Conservation (phyloP, 2,888 invertebrate genomes). For the Agriotes lineatus region DNA sequence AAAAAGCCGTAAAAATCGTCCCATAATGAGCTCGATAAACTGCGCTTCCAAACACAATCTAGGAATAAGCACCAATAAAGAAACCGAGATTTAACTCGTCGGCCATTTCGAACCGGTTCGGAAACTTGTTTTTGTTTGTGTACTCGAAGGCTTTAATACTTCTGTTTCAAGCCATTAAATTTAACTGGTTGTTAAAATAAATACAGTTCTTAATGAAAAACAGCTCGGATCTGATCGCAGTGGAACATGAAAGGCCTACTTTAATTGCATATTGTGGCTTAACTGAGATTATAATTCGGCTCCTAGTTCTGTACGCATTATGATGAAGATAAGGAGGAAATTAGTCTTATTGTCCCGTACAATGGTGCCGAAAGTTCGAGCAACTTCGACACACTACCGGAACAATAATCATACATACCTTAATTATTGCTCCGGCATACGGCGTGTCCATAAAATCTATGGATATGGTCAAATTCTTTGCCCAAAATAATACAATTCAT, state of each 20-base stretch:
- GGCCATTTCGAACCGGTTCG: slow-evolving; percentile 38
- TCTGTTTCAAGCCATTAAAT: slow-evolving; percentile 43
- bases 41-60: slow-evolving; percentile 22
- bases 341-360: slow-evolving; percentile 14
- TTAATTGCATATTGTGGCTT: slow-evolving; percentile 18
- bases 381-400: too few species aligned
- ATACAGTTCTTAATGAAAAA: slow-evolving; percentile 37
- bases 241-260: slow-evolving; percentile 15
- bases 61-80: slow-evolving; percentile 31
- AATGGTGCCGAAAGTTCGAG: too few species aligned
- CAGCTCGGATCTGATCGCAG: slow-evolving; percentile 20
- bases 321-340: slow-evolving; percentile 14
- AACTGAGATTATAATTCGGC: neutral
- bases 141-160: slow-evolving; percentile 36
- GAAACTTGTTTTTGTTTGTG: slow-evolving; percentile 42
- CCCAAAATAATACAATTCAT: too few species aligned
- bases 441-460: too few species aligned
- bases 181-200: slow-evolving; percentile 40
- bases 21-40: slow-evolving; percentile 28
- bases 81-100: slow-evolving; percentile 36
- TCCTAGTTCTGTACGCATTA: slow-evolving; percentile 9
- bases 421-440: too few species aligned
- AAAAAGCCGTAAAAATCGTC: neutral
- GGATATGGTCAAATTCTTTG: too few species aligned
- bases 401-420: too few species aligned